These are phyloP conservation scores for Aurelia sp. DNA, from an alignment of 30 jellyfish, hydroid and myxozoan genomes.

Conservation along the genomic window DNA sequence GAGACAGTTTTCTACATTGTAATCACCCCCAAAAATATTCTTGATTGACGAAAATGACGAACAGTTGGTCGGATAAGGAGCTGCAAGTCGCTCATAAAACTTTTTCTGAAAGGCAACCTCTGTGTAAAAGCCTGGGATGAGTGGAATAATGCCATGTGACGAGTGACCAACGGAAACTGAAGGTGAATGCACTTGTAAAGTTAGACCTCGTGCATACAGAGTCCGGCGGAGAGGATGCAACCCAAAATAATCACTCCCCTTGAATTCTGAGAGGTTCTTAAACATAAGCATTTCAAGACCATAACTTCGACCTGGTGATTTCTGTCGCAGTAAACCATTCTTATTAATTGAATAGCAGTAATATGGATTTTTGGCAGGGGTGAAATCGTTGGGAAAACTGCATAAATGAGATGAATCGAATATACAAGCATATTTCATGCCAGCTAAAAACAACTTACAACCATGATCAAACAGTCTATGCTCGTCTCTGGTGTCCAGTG, in stretches of 20 bases:
- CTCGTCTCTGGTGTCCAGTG: not conserved
- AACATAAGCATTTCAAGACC: slow-evolving; percentile 18
- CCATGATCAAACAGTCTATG: slow-evolving; percentile 4
- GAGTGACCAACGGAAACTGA: not conserved
- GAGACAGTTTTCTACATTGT: not conserved
- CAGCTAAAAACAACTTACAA: slow-evolving; percentile 23
- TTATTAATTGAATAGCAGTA: slow-evolving; percentile 16
- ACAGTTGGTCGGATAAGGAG: slow-evolving; percentile 33
- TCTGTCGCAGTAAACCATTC: slow-evolving; percentile 7
- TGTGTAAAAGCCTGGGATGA: slow-evolving; percentile 8
- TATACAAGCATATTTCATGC: not conserved
- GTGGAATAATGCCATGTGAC: not conserved
- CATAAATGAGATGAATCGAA: not conserved
- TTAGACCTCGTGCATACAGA: not conserved
- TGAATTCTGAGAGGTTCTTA: slow-evolving; percentile 1
- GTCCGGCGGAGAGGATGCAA: not conserved
- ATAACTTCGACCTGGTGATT: not conserved
- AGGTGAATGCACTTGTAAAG: slow-evolving; percentile 12
- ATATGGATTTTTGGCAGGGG: not conserved
- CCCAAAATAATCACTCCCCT: not conserved
- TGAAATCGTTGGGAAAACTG: slow-evolving; percentile 8
- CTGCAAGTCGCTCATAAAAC: not conserved
- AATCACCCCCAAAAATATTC: not conserved
- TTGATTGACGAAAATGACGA: not conserved
- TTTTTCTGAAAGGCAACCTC: slow-evolving; percentile 13